These are phyloP conservation scores for Coracopsis vasa DNA, from an alignment of 2,113 vertebrate species.

Conservation along the genomic window DNA sequence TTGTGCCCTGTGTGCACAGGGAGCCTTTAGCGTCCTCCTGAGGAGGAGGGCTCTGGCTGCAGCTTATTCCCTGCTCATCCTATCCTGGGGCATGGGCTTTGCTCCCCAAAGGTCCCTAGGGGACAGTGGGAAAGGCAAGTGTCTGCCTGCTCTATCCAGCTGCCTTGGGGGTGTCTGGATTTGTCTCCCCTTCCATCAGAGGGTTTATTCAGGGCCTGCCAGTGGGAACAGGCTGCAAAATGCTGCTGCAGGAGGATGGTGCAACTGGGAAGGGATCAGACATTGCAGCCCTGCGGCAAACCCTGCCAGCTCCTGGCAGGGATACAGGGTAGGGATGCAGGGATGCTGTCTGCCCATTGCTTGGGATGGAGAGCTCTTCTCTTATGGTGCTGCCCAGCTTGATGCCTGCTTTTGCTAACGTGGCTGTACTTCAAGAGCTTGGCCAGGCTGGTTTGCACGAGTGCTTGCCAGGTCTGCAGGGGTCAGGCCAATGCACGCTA, in stretches of 20 bases:
- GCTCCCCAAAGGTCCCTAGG: not conserved
- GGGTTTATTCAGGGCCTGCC: not conserved
- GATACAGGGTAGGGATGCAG: not conserved
- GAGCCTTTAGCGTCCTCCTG: not conserved
- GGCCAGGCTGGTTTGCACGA: rapidly evolving
- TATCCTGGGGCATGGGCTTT: not conserved
- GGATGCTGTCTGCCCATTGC: not conserved
- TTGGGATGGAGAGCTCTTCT: not conserved
- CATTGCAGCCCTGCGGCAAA: not conserved
- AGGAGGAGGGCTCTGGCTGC: not conserved
- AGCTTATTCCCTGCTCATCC: not conserved
- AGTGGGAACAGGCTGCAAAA: not conserved
- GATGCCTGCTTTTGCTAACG: not conserved
- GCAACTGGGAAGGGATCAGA: not conserved
- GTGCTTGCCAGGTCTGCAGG: not conserved
- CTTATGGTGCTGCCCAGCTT: not conserved
- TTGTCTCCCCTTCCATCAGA: not conserved
- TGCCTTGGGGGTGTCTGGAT: not conserved
- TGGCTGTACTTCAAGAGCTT: not conserved
- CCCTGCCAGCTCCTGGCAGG: not conserved
- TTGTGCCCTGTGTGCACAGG: not conserved
- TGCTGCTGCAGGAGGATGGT: not conserved
- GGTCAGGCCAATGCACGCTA: rapidly evolving
- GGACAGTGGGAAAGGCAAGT: not conserved
- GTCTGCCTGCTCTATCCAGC: not conserved